These are phyloP conservation scores for Muraenolepis orangiensis DNA, from an alignment of 2,797 vertebrate genomes.

Conservation along the genomic window DNA sequence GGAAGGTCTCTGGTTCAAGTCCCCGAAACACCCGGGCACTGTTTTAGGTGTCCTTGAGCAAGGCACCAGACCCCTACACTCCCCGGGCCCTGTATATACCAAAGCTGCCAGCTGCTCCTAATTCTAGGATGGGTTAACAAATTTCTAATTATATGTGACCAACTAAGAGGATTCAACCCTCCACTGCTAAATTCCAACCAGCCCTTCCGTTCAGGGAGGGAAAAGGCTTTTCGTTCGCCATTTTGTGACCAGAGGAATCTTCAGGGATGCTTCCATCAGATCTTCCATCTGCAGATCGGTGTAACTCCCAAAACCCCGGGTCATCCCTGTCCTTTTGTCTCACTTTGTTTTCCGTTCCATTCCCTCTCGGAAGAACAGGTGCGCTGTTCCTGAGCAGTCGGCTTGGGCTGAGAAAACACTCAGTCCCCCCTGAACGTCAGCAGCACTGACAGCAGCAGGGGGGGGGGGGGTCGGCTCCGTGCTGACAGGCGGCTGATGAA, in stretches of 20 bases:
- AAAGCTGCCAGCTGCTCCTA: too few species aligned
- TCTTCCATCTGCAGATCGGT: conserved; percentile 1
- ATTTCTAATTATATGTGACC: too few species aligned
- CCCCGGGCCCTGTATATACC: too few species aligned
- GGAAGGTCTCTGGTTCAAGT: too few species aligned
- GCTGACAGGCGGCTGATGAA: conserved; percentile 45
- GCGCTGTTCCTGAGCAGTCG: conserved; percentile 11
- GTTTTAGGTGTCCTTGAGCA: too few species aligned
- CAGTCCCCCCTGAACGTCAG: conserved; percentile 23
- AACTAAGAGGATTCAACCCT: conserved; percentile 36
- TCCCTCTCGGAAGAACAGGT: conserved; percentile 12
- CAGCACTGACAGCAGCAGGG: conserved; percentile 30
- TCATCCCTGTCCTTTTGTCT: conserved; percentile 19
- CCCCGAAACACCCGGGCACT: too few species aligned
- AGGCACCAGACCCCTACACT: too few species aligned
- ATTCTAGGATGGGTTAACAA: too few species aligned
- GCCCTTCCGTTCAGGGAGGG: conserved; percentile 15
- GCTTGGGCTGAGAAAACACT: conserved; percentile 22
- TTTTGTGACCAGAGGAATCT: conserved; percentile 20
- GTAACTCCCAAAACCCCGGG: conserved; percentile 28
- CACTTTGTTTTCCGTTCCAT: too few species aligned
- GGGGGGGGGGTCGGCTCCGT: conserved; percentile 17
- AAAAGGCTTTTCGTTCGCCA: conserved; percentile 29
- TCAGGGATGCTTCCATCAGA: conserved; percentile 6
- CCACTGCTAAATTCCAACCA: conserved; percentile 50